Conservation (phyloP, 1,140 invertebrate species). For the Pseudomyrmex gracilis region DNA sequence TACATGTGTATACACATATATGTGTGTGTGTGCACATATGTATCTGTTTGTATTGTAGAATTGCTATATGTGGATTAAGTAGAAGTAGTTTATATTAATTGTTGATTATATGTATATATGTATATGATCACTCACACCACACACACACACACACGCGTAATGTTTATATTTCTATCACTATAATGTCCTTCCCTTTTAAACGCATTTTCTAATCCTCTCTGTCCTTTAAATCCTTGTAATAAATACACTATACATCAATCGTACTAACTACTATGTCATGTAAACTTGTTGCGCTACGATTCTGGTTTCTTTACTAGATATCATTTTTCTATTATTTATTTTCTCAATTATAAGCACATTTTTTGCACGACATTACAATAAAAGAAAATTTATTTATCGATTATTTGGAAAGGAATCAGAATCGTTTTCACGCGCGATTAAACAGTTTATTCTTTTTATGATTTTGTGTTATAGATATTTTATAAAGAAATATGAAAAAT, state of each 20-base stretch:
- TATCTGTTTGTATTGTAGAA: slow-evolving; percentile 5
- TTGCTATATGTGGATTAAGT: slow-evolving; percentile 27
- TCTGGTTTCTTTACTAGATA: slow-evolving; percentile 58
- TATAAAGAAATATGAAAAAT: slow-evolving; percentile 57
- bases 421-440: slow-evolving; percentile 22
- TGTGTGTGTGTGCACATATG: too few relatives aligned
- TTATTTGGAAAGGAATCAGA: slow-evolving; percentile 39
- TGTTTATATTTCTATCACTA: slow-evolving; percentile 33
- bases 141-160: slow-evolving; percentile 32
- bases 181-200: slow-evolving; percentile 30
- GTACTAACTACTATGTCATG: slow-evolving; percentile 53
- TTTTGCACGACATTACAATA: not conserved
- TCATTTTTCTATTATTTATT: not conserved
- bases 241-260: slow-evolving; percentile 57
- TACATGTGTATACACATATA: too few relatives aligned
- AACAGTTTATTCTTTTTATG: slow-evolving; percentile 64
- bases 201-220: slow-evolving; percentile 29
- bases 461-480: slow-evolving; percentile 58
- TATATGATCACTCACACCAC: too few relatives aligned
- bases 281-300: slow-evolving; percentile 49
- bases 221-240: slow-evolving; percentile 47
- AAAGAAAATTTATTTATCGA: too few relatives aligned
- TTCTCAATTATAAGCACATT: not conserved
- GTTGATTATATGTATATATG: slow-evolving; percentile 3
- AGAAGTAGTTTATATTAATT: not conserved